These are phyloP conservation scores for Saturnia pavonia DNA, from an alignment of 2,888 invertebrate species.

Conservation along the genomic window DNA sequence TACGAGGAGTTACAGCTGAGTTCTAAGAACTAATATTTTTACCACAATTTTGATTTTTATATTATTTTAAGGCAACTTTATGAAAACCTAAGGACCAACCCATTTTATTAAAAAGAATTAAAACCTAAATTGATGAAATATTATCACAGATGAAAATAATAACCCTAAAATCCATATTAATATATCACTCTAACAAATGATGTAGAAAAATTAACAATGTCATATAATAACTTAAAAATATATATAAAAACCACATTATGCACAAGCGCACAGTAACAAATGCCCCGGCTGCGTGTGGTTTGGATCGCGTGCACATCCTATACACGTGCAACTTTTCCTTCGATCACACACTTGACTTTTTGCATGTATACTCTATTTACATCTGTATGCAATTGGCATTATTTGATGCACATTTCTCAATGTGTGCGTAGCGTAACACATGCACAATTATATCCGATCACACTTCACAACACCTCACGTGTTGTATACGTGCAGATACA, in stretches of 20 bases:
- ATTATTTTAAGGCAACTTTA: no score
- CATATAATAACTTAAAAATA: neutral
- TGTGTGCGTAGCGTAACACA: constrained; percentile 27
- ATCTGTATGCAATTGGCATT: neutral
- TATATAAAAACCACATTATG: constrained; percentile 7
- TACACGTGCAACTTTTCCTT: constrained; percentile 38
- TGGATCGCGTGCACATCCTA: constrained; percentile 64
- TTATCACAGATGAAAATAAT: neutral
- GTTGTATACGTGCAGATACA: constrained; percentile 6
- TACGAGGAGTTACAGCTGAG: no score
- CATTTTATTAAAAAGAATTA: no score
- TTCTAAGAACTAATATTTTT: no score
- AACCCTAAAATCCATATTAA: neutral
- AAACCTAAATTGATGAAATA: neutral
- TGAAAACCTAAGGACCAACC: no score
- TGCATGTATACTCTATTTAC: constrained; percentile 20
- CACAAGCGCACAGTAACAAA: constrained; percentile 54
- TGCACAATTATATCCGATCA: neutral
- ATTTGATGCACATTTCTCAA: neutral
- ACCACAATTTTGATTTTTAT: no score
- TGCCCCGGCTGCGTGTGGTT: constrained; percentile 59
- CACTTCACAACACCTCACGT: neutral
- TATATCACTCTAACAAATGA: neutral
- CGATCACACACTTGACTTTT: constrained; percentile 28
- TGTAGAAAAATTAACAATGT: neutral